Percentiles rank a stretch among this genome's conserved stretches.
Evolutionary conservation across 2,113 vertebrate species (phyloP).

Genomic region (Coturnix japonica): DNA sequence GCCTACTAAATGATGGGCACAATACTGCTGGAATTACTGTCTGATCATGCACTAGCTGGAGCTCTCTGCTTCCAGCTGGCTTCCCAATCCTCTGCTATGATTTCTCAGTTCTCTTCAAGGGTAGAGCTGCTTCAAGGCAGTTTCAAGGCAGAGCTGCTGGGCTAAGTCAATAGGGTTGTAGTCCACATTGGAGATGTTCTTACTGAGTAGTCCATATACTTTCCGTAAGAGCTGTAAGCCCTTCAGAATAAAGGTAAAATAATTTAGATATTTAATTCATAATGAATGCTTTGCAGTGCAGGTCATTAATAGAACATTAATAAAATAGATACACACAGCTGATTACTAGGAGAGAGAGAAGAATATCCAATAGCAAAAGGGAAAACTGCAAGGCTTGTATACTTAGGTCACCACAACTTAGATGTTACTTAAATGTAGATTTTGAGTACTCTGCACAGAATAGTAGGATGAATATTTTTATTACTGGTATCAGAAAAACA

Average conservation of each 20-base stretch:
- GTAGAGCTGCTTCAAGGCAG: too few relatives aligned
- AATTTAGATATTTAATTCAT: background rate
- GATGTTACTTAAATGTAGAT: rapidly evolving
- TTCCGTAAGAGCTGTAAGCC: background rate
- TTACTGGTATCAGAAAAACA: background rate
- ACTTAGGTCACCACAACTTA: rapidly evolving
- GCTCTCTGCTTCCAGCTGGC: background rate
- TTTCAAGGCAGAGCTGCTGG: background rate
- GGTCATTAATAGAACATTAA: rapidly evolving
- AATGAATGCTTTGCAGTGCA: rapidly evolving
- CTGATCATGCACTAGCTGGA: rapidly evolving
- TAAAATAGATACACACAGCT: background rate
- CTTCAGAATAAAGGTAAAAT: background rate
- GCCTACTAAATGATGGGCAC: too few relatives aligned
- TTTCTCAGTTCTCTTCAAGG: background rate
- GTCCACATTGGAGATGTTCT: rapidly evolving
- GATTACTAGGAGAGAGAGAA: background rate
- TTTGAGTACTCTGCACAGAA: background rate
- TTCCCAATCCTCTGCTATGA: background rate
- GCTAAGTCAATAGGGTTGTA: rapidly evolving
- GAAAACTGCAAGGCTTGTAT: background rate
- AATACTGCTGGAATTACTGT: background rate
- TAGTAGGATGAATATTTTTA: rapidly evolving
- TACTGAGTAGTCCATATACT: rapidly evolving
- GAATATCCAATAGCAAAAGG: background rate